phyloP scores from a whole-genome alignment of 1,140 invertebrate genomes.

The Odontomachus brunneus region DNA sequence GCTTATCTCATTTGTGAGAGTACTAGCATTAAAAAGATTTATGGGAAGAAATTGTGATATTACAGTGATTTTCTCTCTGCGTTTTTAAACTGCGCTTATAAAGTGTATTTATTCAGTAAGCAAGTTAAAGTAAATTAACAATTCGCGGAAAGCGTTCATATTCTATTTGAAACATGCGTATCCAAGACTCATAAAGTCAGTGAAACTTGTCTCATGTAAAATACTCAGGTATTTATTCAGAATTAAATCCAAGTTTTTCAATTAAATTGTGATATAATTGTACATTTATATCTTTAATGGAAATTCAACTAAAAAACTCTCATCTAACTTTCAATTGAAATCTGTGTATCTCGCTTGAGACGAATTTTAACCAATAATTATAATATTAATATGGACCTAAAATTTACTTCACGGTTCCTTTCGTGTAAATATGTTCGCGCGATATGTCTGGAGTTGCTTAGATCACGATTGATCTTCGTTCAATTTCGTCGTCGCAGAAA shows the following conservation, averaged over 20 bases:
- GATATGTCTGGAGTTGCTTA: neutral
- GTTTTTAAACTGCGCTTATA: constrained; percentile 27
- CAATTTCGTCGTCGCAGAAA: neutral
- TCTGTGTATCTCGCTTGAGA: too few species aligned
- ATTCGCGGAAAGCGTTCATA: constrained; percentile 17
- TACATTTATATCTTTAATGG: too few species aligned
- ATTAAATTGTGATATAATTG: too few species aligned
- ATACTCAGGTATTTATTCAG: too few species aligned
- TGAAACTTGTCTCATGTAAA: too few species aligned
- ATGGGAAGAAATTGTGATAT: constrained; percentile 34
- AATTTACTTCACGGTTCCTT: constrained; percentile 22
- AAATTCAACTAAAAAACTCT: too few species aligned
- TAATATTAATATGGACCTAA: too few species aligned
- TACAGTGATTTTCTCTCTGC: constrained; percentile 18
- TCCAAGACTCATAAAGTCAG: too few species aligned
- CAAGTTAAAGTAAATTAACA: constrained; percentile 19
- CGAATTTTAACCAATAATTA: too few species aligned
- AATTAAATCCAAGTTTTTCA: too few species aligned
- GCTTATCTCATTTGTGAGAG: constrained; percentile 40
- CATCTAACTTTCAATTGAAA: too few species aligned
- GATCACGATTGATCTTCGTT: constrained; percentile 17
- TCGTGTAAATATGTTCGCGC: neutral
- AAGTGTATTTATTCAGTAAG: constrained; percentile 37
- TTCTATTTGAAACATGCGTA: neutral
- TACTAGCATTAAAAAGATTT: constrained; percentile 29